These are phyloP conservation scores for Cydia pomonella DNA, from an alignment of 1,140 invertebrate species.

Conservation along the genomic window DNA sequence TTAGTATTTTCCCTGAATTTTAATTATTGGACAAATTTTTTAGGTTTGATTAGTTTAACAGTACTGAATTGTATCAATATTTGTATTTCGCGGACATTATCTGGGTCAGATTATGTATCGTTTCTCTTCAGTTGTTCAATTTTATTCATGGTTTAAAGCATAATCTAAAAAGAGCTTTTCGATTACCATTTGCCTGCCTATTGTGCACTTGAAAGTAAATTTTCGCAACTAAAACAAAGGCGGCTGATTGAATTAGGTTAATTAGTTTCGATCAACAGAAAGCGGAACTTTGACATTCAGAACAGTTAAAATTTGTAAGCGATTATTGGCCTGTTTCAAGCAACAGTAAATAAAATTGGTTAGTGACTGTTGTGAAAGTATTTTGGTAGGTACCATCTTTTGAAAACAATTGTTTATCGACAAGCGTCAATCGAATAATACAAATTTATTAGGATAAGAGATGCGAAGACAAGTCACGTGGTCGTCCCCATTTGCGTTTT, in stretches of 20 bases:
- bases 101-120: no score
- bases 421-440: no score
- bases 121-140: no score
- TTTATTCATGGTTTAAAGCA: no score
- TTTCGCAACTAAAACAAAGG: conserved; percentile 2
- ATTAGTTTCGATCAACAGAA: conserved; percentile 10
- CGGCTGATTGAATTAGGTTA: conserved; percentile 8
- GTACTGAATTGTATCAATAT: no score
- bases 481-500: no score
- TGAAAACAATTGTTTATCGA: no score
- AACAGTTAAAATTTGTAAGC: conserved; percentile 8
- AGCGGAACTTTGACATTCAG: conserved; percentile 10
- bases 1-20: conserved; percentile 41
- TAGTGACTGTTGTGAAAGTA: not conserved
- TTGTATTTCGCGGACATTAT: no score
- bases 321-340: not conserved
- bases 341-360: not conserved
- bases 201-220: not conserved
- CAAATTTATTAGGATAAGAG: no score
- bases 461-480: no score
- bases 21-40: not conserved
- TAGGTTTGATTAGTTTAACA: no score
- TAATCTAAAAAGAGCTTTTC: no score
- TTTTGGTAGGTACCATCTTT: not conserved
- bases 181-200: not conserved